Evolutionary conservation across 2,888 invertebrate species (phyloP).

Genomic region (Portevinia maculata): DNA sequence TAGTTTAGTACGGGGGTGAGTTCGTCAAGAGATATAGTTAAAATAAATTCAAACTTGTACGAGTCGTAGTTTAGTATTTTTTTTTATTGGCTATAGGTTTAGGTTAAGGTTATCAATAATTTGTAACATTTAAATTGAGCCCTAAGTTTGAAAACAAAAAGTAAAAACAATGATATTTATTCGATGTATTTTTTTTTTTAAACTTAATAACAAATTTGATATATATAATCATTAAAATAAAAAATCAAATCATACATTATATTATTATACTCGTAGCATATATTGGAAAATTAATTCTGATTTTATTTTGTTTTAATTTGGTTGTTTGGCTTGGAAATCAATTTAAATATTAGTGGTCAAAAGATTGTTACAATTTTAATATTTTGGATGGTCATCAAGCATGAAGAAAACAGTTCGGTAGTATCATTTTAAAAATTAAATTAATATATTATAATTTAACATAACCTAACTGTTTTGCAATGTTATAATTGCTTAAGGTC

Average conservation of each 20-base stretch:
- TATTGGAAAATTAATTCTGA: conserved; percentile 47
- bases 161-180: conserved; percentile 19
- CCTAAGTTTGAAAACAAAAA: conserved; percentile 73
- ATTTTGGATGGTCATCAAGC: neutral
- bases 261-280: conserved; percentile 20
- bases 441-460: neutral
- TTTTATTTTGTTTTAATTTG: conserved; percentile 23
- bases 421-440: neutral
- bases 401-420: conserved; percentile 24
- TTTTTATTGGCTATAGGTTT: neutral
- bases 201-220: conserved; percentile 40
- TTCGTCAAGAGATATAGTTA: neutral
- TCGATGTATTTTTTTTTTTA: conserved; percentile 8
- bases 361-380: neutral
- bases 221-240: conserved; percentile 33
- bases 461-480: neutral
- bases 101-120: conserved; percentile 70
- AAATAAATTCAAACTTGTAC: neutral
- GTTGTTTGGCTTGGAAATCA: conserved; percentile 60
- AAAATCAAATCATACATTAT: conserved; percentile 23
- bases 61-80: conserved; percentile 12
- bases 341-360: conserved; percentile 28
- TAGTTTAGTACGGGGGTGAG: neutral
- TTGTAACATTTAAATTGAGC: conserved; percentile 77
- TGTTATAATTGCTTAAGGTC: too few relatives aligned